A percentile compares a stretch with the other conserved stretches of the same genome.
phyloP scores from a whole-genome alignment of 1,140 invertebrate genomes.

The Gonioctena quinquepunctata region DNA sequence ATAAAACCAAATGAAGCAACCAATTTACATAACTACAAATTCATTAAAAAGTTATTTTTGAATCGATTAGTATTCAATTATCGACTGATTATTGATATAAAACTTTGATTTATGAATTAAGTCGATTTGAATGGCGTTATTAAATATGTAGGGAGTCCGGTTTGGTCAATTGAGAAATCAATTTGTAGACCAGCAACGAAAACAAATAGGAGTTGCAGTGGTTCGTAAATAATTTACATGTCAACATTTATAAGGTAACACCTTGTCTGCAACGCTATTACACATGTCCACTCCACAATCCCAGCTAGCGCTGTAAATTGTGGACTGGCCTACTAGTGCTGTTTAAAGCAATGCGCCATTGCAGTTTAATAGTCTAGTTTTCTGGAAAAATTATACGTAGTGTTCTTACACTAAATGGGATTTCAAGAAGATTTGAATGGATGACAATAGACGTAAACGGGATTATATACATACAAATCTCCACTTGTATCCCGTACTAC shows the following conservation, averaged over 20 bases:
- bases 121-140: conserved; percentile 28
- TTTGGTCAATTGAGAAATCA: conserved; percentile 36
- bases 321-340: conserved; percentile 15
- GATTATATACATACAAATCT: too few species aligned
- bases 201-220: conserved; percentile 29
- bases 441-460: too few species aligned
- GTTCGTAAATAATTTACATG: conserved; percentile 40
- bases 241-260: conserved; percentile 41
- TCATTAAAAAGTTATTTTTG: conserved; percentile 15
- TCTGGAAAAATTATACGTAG: too few species aligned
- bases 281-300: conserved; percentile 36
- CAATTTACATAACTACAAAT: conserved; percentile 5
- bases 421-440: too few species aligned
- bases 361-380: not conserved
- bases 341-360: not conserved
- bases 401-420: too few species aligned
- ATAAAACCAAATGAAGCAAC: conserved; percentile 19
- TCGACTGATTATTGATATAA: not conserved
- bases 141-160: conserved; percentile 11
- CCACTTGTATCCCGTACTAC: too few species aligned
- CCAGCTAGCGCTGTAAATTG: conserved; percentile 35
- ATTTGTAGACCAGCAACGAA: conserved; percentile 30
- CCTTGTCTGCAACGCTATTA: conserved; percentile 38
- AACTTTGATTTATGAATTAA: conserved; percentile 22
- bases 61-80: conserved; percentile 29